A percentile compares a stretch with the other conserved stretches of the same genome.
Evolutionary conservation across 2,888 invertebrate genomes (phyloP).

Genomic region (Galerucella pusilla): DNA sequence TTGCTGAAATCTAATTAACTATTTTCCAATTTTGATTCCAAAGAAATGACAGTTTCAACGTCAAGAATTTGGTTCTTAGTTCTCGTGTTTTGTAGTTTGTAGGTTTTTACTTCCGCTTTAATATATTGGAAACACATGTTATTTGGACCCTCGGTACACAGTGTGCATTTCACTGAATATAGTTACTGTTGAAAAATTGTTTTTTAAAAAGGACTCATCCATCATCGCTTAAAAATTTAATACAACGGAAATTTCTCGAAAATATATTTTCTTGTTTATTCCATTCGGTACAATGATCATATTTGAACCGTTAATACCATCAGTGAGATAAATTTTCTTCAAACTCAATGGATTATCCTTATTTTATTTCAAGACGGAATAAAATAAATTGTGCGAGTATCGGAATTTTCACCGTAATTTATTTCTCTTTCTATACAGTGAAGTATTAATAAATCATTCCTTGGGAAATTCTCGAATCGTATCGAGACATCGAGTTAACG

Average conservation of each 20-base stretch:
- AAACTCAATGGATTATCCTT: conserved; percentile 18
- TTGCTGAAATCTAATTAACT: no score
- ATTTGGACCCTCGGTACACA: neutral
- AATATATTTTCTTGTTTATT: conserved; percentile 2
- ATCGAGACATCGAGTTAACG: conserved; percentile 24
- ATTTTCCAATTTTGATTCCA: no score
- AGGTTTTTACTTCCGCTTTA: no score
- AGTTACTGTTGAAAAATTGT: neutral
- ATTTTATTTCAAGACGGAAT: conserved; percentile 22
- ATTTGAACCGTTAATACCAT: conserved; percentile 11
- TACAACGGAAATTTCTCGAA: neutral
- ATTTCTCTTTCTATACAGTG: conserved; percentile 29
- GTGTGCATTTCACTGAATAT: neutral
- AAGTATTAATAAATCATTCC: conserved; percentile 28
- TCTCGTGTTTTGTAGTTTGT: no score
- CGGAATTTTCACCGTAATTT: conserved; percentile 26
- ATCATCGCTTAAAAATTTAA: neutral
- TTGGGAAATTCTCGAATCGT: conserved; percentile 26
- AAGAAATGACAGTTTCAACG: no score
- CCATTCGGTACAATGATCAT: conserved; percentile 2
- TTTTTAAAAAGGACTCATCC: neutral
- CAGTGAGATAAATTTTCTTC: conserved; percentile 5
- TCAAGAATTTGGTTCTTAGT: no score
- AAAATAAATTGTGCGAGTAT: conserved; percentile 26
- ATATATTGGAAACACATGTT: no score